Evolutionary conservation across 2,113 vertebrate genomes (phyloP).

Genomic region (Cavia aperea): DNA sequence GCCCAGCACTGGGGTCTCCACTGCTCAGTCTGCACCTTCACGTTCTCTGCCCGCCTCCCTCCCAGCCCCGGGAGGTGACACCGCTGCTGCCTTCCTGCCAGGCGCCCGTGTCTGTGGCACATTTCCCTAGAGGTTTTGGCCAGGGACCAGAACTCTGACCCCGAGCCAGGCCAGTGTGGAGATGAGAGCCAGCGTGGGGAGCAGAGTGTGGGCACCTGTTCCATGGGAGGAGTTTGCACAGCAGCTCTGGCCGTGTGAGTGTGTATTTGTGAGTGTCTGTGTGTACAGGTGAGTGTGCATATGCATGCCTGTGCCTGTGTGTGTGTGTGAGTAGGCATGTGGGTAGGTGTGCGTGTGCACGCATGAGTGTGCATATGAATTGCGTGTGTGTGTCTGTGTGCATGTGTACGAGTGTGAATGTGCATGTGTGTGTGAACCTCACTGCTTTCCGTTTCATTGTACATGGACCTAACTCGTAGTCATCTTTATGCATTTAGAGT

Average conservation of each 20-base stretch:
- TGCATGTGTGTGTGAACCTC: no score
- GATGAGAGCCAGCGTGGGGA: not conserved
- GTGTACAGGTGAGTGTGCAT: no score
- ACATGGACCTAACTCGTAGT: not conserved
- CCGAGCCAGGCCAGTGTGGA: not conserved
- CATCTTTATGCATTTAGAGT: not conserved
- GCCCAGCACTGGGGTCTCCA: not conserved
- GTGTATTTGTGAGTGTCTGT: not conserved
- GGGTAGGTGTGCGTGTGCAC: no score
- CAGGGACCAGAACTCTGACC: not conserved
- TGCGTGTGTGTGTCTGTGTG: no score
- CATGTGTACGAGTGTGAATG: no score
- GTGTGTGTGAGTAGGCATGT: no score
- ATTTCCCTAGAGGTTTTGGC: not conserved
- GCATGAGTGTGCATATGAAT: no score
- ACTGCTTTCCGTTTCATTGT: not conserved
- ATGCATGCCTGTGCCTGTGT: no score
- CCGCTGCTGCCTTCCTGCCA: not conserved
- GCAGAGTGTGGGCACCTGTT: not conserved
- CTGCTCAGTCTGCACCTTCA: not conserved
- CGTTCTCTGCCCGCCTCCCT: not conserved
- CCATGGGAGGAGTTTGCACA: not conserved
- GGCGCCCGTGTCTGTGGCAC: not conserved
- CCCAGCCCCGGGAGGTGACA: not conserved
- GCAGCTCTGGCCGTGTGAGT: not conserved